phyloP scores from a whole-genome alignment of 2,888 invertebrate species.

The Drosophila fulvimacula region DNA sequence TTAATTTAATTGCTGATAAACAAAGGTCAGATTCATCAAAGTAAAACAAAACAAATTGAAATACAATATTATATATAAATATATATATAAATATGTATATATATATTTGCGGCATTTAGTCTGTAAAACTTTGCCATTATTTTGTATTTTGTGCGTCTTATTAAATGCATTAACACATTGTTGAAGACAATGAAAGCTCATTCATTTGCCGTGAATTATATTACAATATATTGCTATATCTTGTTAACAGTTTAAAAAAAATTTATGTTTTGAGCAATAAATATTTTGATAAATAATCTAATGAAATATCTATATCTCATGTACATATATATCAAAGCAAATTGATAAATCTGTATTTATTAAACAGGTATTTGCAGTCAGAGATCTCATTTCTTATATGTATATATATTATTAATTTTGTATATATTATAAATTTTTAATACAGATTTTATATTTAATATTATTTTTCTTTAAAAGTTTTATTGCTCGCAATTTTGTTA shows the following conservation, averaged over 20 bases:
- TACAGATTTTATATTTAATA: neutral
- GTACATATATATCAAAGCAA: conserved; percentile 4
- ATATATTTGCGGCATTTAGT: neutral
- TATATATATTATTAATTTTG: neutral
- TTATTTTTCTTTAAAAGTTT: neutral
- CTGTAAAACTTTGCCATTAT: conserved; percentile 9
- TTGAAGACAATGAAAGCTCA: conserved; percentile 18
- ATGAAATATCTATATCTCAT: conserved; percentile 2
- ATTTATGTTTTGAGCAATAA: neutral
- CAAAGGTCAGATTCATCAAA: conserved; percentile 21
- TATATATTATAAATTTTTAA: neutral
- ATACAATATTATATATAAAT: neutral
- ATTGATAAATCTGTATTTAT: conserved; percentile 1
- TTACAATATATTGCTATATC: conserved; percentile 9
- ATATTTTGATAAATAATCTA: conserved; percentile 5
- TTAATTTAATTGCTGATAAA: conserved; percentile 34
- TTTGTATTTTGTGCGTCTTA: neutral
- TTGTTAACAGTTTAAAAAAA: neutral
- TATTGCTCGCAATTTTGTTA: neutral
- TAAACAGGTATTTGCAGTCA: conserved; percentile 4
- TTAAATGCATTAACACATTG: conserved; percentile 8
- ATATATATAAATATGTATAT: neutral
- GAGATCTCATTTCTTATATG: neutral
- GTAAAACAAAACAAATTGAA: neutral
- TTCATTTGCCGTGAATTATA: conserved; percentile 7